phyloP scores from a whole-genome alignment of 2,797 vertebrate genomes.

The Cyclura pinguis region DNA sequence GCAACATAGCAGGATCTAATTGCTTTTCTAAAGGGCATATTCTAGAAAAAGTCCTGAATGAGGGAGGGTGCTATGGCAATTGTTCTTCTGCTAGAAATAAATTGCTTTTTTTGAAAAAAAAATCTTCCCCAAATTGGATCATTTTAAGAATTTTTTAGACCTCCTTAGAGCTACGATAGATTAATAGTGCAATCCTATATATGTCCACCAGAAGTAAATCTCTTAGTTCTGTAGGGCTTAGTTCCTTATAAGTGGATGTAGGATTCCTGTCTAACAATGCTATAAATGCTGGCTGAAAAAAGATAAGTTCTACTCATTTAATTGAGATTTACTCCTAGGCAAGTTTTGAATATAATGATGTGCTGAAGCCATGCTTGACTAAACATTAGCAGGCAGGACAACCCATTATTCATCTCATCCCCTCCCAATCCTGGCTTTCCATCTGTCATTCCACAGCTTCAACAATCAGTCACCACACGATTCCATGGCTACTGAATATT shows the following conservation, averaged over 20 bases:
- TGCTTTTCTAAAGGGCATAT: slow-evolving; percentile 67
- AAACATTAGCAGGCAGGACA: not conserved
- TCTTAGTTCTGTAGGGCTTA: not conserved
- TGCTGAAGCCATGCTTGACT: not conserved
- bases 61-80: slow-evolving; percentile 17
- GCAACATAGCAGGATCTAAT: slow-evolving; percentile 68
- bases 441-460: not conserved
- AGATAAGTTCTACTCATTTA: not conserved
- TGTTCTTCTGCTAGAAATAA: slow-evolving; percentile 40
- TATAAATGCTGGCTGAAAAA: not conserved
- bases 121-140: not conserved
- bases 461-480: not conserved
- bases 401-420: too few species aligned
- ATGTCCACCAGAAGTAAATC: not conserved
- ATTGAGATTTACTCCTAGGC: not conserved
- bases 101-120: slow-evolving; percentile 24
- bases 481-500: not conserved
- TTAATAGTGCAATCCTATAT: not conserved
- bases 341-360: not conserved
- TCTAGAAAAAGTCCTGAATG: slow-evolving; percentile 1
- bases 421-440: too few species aligned
- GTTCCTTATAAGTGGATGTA: not conserved
- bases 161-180: not conserved
- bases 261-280: not conserved
- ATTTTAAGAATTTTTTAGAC: not conserved